Evolutionary conservation across 2,888 invertebrate genomes (phyloP).

Genomic region (Fabriciana adippe): DNA sequence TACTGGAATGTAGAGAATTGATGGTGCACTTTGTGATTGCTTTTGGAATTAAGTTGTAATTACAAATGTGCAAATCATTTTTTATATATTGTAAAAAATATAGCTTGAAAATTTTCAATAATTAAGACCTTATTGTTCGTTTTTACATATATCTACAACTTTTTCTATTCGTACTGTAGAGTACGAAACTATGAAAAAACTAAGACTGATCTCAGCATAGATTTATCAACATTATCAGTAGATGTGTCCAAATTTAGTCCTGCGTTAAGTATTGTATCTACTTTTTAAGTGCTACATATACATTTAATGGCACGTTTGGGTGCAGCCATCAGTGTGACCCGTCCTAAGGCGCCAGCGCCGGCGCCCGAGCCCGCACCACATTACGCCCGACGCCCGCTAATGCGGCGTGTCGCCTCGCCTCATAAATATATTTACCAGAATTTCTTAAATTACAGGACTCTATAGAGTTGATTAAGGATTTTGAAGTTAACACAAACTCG

Average conservation of each 20-base stretch:
- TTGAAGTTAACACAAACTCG: slow-evolving; percentile 2
- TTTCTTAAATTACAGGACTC: slow-evolving; percentile 8
- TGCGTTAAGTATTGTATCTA: not conserved
- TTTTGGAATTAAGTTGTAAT: no score
- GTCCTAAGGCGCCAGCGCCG: slow-evolving; percentile 25
- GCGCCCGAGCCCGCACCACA: slow-evolving; percentile 29
- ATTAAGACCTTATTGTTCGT: no score
- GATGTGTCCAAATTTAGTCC: not conserved
- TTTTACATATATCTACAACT: no score
- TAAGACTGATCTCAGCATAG: no score
- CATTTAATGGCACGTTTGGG: not conserved
- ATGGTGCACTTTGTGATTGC: not conserved
- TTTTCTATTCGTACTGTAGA: no score
- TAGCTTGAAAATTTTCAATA: not conserved
- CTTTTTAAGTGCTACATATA: not conserved
- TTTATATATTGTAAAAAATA: not conserved
- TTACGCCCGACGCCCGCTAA: slow-evolving; percentile 15
- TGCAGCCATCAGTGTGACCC: slow-evolving; percentile 8
- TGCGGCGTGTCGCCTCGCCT: slow-evolving; percentile 21
- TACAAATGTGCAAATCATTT: no score
- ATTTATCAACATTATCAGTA: not conserved
- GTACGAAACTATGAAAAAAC: not conserved
- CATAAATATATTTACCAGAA: slow-evolving; percentile 20
- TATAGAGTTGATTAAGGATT: slow-evolving; percentile 11
- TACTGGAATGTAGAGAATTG: not conserved